Evolutionary conservation across 2,888 invertebrate genomes (phyloP).

Genomic region (Beris morrisii): DNA sequence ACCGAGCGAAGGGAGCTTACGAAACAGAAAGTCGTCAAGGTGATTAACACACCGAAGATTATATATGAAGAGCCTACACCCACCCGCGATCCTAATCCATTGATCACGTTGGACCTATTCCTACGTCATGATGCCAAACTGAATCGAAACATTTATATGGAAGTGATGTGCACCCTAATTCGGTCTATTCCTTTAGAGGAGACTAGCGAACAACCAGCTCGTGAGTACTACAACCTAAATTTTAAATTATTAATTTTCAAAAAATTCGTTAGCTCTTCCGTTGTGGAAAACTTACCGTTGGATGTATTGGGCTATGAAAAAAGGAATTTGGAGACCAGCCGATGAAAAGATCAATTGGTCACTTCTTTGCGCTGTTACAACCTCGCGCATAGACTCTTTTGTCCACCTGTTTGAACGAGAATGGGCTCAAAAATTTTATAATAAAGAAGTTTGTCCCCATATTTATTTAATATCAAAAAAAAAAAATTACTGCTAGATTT

Average conservation of each 20-base stretch:
- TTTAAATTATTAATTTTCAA: background rate
- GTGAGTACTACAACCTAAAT: background rate
- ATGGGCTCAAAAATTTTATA: background rate
- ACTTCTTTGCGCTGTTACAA: constrained; percentile 10
- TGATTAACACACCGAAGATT: background rate
- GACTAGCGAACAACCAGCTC: background rate
- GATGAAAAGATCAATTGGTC: background rate
- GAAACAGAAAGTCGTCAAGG: background rate
- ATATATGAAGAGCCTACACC: background rate
- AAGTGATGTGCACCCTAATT: background rate
- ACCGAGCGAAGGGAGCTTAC: background rate
- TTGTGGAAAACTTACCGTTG: constrained; percentile 58
- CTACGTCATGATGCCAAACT: background rate
- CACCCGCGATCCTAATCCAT: background rate
- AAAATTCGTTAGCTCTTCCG: constrained; percentile 44
- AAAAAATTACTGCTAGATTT: too few relatives aligned
- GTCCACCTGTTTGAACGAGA: background rate
- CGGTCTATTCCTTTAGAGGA: background rate
- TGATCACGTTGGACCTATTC: background rate
- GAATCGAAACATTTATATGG: background rate
- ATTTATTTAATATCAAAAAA: background rate
- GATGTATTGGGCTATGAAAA: constrained; percentile 55
- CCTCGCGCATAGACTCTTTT: background rate
- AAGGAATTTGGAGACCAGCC: constrained; percentile 43
- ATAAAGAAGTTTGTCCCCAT: background rate